These are phyloP conservation scores for Bryconaethiops microstoma DNA, from an alignment of 2,797 vertebrate genomes.

Conservation along the genomic window DNA sequence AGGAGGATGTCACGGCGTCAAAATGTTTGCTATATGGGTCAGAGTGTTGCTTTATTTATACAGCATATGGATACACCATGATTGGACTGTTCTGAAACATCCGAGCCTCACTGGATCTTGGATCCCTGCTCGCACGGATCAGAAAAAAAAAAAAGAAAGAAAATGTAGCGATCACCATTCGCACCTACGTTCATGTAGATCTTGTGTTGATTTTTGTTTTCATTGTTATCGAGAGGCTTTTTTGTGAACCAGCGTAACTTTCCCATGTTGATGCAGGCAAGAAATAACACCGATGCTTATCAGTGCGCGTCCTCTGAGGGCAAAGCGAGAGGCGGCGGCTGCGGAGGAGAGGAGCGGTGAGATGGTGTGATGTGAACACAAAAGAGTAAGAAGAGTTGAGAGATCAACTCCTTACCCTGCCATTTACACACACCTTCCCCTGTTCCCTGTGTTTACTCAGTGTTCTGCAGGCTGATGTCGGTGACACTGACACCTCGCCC, in stretches of 20 bases:
- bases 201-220: no score
- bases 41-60: not conserved
- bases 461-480: slow-evolving; percentile 46
- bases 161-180: no score
- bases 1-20: slow-evolving; percentile 4
- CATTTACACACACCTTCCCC: slow-evolving; percentile 58
- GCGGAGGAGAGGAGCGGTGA: slow-evolving; percentile 15
- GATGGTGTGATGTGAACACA: slow-evolving; percentile 49
- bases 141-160: not conserved
- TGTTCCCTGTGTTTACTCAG: slow-evolving; percentile 59
- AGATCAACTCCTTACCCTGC: slow-evolving; percentile 55
- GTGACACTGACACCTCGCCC: slow-evolving; percentile 59
- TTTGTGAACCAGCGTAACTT: not conserved
- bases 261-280: slow-evolving; percentile 2
- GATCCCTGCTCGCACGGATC: not conserved
- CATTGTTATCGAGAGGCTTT: no score
- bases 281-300: slow-evolving; percentile 19
- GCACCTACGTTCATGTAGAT: no score
- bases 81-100: not conserved
- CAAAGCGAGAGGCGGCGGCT: not conserved
- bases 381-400: slow-evolving; percentile 53
- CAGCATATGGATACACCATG: not conserved
- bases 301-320: not conserved
- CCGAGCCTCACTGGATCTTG: no score
- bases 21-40: not conserved